Evolutionary conservation across 1,140 invertebrate genomes (phyloP).

Genomic region (Ericerus pela): DNA sequence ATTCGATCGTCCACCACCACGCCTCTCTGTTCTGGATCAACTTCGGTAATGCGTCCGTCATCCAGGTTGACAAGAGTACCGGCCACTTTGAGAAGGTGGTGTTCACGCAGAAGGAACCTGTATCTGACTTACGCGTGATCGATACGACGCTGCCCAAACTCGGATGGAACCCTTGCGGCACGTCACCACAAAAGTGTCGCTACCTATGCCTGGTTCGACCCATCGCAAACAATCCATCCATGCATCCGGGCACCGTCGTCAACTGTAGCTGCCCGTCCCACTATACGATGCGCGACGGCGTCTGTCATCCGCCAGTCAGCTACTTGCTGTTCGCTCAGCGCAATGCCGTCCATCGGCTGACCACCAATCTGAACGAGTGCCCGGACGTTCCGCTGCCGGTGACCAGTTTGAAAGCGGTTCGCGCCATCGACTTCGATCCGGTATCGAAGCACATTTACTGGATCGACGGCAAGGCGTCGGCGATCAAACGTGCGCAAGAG

Average conservation of each 20-base stretch:
- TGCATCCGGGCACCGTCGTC: too few species aligned
- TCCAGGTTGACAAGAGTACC: conserved; percentile 48
- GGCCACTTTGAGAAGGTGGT: conserved; percentile 49
- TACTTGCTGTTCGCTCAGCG: conserved; percentile 76
- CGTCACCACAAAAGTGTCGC: conserved; percentile 57
- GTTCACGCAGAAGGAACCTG: conserved; percentile 49
- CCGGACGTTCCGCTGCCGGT: conserved; percentile 69
- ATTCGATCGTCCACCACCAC: conserved; percentile 30
- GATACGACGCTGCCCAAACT: conserved; percentile 51
- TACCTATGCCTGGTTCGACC: conserved; percentile 59
- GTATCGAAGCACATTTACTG: conserved; percentile 59
- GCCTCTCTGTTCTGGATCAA: conserved; percentile 72
- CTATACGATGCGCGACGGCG: conserved; percentile 58
- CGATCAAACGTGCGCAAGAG: conserved; percentile 57
- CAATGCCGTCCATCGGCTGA: conserved; percentile 64
- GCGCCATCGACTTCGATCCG: conserved; percentile 73
- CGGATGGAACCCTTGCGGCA: conserved; percentile 46
- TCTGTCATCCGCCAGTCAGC: conserved; percentile 59
- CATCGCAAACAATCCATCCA: conserved; percentile 26
- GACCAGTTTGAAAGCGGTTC: conserved; percentile 58
- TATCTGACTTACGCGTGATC: conserved; percentile 60
- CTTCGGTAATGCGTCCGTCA: conserved; percentile 57
- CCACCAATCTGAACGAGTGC: conserved; percentile 57
- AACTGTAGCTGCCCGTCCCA: conserved; percentile 75
- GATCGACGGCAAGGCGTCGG: conserved; percentile 65